These are phyloP conservation scores for Drosophila colorata DNA, from an alignment of 2,888 invertebrate genomes.

Conservation along the genomic window DNA sequence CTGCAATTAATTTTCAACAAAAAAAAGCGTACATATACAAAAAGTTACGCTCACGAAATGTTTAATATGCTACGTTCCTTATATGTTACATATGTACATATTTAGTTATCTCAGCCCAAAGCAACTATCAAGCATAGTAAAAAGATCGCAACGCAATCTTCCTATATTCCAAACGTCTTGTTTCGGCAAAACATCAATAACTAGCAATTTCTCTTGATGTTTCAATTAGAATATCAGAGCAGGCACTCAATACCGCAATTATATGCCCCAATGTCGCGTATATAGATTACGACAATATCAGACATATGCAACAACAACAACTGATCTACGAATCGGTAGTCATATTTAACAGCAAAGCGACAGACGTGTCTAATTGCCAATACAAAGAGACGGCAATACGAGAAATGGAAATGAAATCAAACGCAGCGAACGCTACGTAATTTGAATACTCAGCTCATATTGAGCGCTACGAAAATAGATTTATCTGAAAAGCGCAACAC, in stretches of 20 bases:
- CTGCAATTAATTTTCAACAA: constrained; percentile 3
- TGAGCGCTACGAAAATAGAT: constrained; percentile 51
- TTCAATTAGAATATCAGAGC: constrained; percentile 18
- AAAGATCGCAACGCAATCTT: background rate
- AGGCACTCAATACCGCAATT: background rate
- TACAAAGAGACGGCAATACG: constrained; percentile 27
- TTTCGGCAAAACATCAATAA: constrained; percentile 15
- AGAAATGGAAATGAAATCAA: constrained; percentile 54
- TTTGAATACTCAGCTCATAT: constrained; percentile 51
- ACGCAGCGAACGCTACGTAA: constrained; percentile 43
- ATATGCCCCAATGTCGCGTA: background rate
- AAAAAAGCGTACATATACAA: background rate
- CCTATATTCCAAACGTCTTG: background rate
- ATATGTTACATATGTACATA: no score
- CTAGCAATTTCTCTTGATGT: background rate
- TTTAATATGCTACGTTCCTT: no score
- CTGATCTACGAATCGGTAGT: constrained; percentile 23
- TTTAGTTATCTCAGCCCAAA: background rate
- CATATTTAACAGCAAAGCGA: constrained; percentile 41
- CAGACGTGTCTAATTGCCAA: constrained; percentile 69
- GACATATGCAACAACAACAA: constrained; percentile 13
- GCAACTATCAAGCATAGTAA: background rate
- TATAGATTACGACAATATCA: constrained; percentile 7
- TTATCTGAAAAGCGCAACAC: constrained; percentile 45
- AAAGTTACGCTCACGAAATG: constrained; percentile 1